Evolutionary conservation across 2,888 invertebrate species (phyloP).

Genomic region (Morpho helenor): DNA sequence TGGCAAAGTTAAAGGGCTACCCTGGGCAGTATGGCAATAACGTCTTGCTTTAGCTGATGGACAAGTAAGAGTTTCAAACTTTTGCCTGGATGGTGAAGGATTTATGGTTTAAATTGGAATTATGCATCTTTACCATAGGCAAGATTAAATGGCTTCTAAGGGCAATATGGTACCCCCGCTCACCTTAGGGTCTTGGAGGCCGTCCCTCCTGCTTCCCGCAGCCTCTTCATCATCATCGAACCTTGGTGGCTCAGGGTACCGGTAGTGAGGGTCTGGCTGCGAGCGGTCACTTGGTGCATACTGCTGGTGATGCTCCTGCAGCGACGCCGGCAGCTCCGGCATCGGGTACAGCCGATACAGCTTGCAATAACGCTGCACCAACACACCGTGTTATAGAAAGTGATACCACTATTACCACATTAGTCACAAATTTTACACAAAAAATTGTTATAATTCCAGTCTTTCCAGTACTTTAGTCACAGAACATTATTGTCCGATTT

Average conservation of each 20-base stretch:
- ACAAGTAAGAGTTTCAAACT: too few relatives aligned
- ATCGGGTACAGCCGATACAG: conserved; percentile 57
- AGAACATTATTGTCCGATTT: too few relatives aligned
- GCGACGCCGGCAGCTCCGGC: conserved; percentile 48
- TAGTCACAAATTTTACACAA: too few relatives aligned
- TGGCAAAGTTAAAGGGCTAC: too few relatives aligned
- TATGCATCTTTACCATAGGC: too few relatives aligned
- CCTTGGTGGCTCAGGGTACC: conserved; percentile 30
- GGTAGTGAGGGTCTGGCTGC: conserved; percentile 36
- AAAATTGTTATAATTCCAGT: too few relatives aligned
- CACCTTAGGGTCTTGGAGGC: conserved; percentile 29
- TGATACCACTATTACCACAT: neutral
- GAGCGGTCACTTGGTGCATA: conserved; percentile 49
- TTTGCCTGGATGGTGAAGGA: too few relatives aligned
- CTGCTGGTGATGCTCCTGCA: conserved; percentile 46
- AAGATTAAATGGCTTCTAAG: too few relatives aligned
- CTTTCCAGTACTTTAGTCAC: too few relatives aligned
- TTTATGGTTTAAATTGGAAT: too few relatives aligned
- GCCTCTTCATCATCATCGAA: conserved; percentile 19
- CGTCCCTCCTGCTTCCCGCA: conserved; percentile 19
- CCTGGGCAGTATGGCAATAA: too few relatives aligned
- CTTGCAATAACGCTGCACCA: conserved; percentile 56
- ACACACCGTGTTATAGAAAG: neutral
- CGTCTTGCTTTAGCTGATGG: too few relatives aligned
- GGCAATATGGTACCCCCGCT: neutral